Percentiles rank a stretch among this genome's conserved stretches.
These are phyloP conservation scores for Caenorhabditis wallacei DNA, from an alignment of 2,888 invertebrate species.

Conservation along the genomic window DNA sequence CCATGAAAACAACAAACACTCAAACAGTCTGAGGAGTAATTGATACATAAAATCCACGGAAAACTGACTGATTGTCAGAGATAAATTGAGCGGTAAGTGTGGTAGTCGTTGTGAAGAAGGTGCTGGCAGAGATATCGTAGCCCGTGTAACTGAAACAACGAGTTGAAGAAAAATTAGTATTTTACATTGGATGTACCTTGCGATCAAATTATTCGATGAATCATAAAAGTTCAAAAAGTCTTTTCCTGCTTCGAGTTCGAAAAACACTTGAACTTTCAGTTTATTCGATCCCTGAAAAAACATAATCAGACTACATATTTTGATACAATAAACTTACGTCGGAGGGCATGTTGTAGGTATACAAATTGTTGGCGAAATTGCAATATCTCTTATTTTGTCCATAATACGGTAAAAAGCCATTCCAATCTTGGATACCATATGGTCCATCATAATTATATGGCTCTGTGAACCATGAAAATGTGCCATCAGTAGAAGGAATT, in stretches of 20 bases:
- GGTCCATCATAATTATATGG: slow-evolving; percentile 32
- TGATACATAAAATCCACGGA: slow-evolving; percentile 34
- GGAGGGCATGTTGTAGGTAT: neutral
- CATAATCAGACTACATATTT: too few relatives aligned
- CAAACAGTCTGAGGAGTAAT: neutral
- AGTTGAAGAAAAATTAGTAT: neutral
- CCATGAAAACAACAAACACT: neutral
- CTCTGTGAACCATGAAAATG: slow-evolving; percentile 16
- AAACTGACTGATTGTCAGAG: slow-evolving; percentile 29
- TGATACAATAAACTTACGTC: neutral
- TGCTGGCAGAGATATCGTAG: slow-evolving; percentile 25
- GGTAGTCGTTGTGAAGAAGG: neutral
- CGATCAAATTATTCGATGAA: slow-evolving; percentile 27
- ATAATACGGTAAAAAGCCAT: neutral
- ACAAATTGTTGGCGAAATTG: slow-evolving; percentile 32
- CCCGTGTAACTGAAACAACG: slow-evolving; percentile 34
- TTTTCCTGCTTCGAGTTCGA: slow-evolving; percentile 42
- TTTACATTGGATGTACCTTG: slow-evolving; percentile 2
- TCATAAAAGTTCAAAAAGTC: slow-evolving; percentile 49
- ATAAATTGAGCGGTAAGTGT: slow-evolving; percentile 21
- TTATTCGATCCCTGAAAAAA: slow-evolving; percentile 2
- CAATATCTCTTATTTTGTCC: slow-evolving; percentile 40
- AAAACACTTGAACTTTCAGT: slow-evolving; percentile 23
- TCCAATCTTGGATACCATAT: slow-evolving; percentile 10
- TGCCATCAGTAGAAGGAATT: neutral